Evolutionary conservation across 2,797 vertebrate genomes (phyloP).

Genomic region (Enteromius radiatus): DNA sequence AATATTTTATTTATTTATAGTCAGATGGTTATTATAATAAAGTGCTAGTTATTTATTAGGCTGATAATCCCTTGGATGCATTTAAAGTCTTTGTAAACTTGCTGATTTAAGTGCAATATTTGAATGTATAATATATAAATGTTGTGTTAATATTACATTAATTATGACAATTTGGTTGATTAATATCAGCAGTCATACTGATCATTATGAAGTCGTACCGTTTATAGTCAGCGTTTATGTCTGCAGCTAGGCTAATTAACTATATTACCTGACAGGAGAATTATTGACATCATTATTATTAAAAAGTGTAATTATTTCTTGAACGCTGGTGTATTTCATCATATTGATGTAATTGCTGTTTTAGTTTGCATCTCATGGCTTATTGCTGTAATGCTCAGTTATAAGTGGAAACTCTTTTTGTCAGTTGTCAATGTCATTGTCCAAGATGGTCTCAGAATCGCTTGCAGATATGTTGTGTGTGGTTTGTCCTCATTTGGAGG

Average conservation of each 20-base stretch:
- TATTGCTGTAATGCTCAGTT: not conserved
- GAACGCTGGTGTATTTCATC: not conserved
- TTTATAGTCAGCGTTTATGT: slow-evolving; percentile 14
- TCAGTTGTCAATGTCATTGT: slow-evolving; percentile 15
- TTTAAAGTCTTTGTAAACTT: not conserved
- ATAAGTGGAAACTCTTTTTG: not conserved
- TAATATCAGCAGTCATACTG: not conserved
- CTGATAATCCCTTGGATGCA: not conserved
- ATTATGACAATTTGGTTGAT: not conserved
- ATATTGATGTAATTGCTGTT: slow-evolving; percentile 2
- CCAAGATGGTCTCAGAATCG: not conserved
- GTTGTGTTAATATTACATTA: not conserved
- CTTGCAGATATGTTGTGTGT: slow-evolving; percentile 11
- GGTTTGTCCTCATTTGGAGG: slow-evolving; percentile 23
- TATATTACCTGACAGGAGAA: slow-evolving; percentile 1
- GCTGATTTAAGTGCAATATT: slow-evolving; percentile 6
- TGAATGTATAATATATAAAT: slow-evolving; percentile 5
- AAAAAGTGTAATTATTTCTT: not conserved
- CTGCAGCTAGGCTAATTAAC: not conserved
- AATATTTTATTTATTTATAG: not conserved
- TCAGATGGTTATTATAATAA: not conserved
- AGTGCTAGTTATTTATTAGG: not conserved
- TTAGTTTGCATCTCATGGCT: not conserved
- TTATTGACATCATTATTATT: slow-evolving; percentile 7
- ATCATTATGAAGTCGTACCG: not conserved